Evolutionary conservation across 37 sponge, comb jelly and placozoan species (phyloP).

Genomic region (Cliona cf. orientalis): DNA sequence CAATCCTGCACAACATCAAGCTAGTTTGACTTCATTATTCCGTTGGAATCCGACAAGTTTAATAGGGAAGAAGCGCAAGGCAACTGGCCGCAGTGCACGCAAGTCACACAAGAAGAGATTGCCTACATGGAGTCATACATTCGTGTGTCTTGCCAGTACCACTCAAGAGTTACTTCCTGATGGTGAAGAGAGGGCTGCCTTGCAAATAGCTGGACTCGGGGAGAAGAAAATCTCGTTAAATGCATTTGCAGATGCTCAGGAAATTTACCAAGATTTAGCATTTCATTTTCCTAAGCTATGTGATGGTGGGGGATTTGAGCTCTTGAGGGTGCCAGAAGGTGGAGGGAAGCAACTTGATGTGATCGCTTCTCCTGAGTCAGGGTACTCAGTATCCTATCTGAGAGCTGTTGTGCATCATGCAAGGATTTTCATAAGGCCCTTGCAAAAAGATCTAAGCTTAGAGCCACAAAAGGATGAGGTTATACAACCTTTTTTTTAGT

Average conservation of each 20-base stretch:
- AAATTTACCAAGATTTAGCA: background rate
- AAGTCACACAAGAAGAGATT: too few relatives aligned
- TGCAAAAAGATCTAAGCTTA: constrained; percentile 29
- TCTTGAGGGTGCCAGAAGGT: constrained; percentile 26
- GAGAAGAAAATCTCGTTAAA: constrained; percentile 15
- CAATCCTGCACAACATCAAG: background rate
- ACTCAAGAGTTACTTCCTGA: constrained; percentile 25
- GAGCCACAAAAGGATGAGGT: background rate
- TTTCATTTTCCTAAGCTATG: constrained; percentile 26
- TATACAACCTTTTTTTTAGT: too few relatives aligned
- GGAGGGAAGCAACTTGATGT: constrained; percentile 31
- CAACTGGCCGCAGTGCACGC: too few relatives aligned
- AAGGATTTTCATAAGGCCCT: constrained; percentile 19
- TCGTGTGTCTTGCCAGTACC: constrained; percentile 12
- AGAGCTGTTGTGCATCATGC: constrained; percentile 30
- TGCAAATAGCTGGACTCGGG: constrained; percentile 43
- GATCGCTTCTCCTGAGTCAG: constrained; percentile 23
- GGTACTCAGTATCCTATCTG: constrained; percentile 8
- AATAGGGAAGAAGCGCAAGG: background rate
- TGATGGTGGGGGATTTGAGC: constrained; percentile 40
- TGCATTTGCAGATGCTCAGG: constrained; percentile 9
- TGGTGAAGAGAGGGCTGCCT: constrained; percentile 4
- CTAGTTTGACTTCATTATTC: background rate
- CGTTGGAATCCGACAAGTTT: constrained; percentile 24
- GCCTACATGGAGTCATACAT: constrained; percentile 37